phyloP scores from a whole-genome alignment of 2,888 invertebrate species.

The Tanytarsus gracilentus region DNA sequence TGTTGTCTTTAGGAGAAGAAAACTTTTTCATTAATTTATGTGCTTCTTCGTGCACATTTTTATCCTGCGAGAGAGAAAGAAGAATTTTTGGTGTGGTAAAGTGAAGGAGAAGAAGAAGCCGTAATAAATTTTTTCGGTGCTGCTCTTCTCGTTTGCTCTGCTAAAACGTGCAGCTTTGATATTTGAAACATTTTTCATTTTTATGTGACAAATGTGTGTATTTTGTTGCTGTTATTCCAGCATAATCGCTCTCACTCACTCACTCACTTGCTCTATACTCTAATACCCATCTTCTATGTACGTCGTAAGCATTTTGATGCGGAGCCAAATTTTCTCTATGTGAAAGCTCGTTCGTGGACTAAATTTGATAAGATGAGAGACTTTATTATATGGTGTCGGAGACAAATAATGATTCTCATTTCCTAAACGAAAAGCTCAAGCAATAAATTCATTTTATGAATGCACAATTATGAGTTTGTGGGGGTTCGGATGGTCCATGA shows the following conservation, averaged over 20 bases:
- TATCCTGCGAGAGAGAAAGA: background rate
- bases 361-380: no score
- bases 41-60: conserved; percentile 14
- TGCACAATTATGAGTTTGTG: no score
- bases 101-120: background rate
- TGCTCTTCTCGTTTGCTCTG: background rate
- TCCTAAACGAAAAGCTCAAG: no score
- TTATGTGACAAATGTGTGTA: conserved; percentile 28
- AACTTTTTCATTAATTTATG: conserved; percentile 13
- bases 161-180: conserved; percentile 14
- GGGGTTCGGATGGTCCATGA: no score
- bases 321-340: no score
- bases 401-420: conserved; percentile 3
- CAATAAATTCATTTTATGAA: conserved; percentile 27
- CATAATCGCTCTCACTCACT: conserved; percentile 6
- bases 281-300: no score
- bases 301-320: no score
- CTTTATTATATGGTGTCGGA: background rate
- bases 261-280: conserved; percentile 3
- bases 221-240: conserved; percentile 18
- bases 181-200: conserved; percentile 24
- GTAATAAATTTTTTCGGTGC: background rate
- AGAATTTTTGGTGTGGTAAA: background rate
- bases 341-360: no score
- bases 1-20: no score